Evolutionary conservation across 2,797 vertebrate species (phyloP), one percentile per base, ranked within the genome.

Genomic region (Sylvia borin): DNA sequence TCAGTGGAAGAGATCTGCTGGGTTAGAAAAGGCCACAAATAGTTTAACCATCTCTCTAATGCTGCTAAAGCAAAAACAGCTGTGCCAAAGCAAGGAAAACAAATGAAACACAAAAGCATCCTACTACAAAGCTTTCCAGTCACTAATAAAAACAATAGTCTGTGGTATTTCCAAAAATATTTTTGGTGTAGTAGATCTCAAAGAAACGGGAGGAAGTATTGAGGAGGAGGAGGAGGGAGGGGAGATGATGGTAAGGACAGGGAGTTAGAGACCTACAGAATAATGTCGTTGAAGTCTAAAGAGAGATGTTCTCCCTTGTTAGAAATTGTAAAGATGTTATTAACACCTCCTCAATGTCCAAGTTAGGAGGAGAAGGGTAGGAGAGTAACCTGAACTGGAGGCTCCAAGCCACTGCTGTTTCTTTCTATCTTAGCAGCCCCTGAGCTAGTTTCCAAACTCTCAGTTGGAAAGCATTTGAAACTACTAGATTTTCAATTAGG

Each of bases 41-140:
- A 95, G 96, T 97, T 98, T 98, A 97, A 97, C 97, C 95, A 97
- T 98, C 95, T 96, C 97, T 96, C 91, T 95, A 95, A 95, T 92
- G 96, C 95, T 94, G 90, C 96, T 98, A 98, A 98, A 98, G 96
- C 96, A 97, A 97, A 98, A 97, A 38, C 98, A 98, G 97, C 97
- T 98, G 98, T 96, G 91, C 85, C 95, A 96, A 90, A 96, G 97
- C 96, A 98, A 98, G 97, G 94, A 97, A 98, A 98, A 97, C 98
- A 98, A 98, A 98, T 97, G 98, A 97, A 98, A 97, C 94, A 97
- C 96, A 97, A 97, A 97, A 97, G 93, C 95, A 86, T 97, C 96
- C 96, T 96, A 98, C 97, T 98, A 98, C 97, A 98, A 97, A 98
- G 97, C 97, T 95, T 95, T 97, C 92, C 96, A 96, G 96, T 96